A percentile compares a stretch with the other conserved stretches of the same genome.
These are phyloP conservation scores for Zaprionus tsacasi DNA, from an alignment of 1,140 invertebrate genomes.

Conservation along the genomic window DNA sequence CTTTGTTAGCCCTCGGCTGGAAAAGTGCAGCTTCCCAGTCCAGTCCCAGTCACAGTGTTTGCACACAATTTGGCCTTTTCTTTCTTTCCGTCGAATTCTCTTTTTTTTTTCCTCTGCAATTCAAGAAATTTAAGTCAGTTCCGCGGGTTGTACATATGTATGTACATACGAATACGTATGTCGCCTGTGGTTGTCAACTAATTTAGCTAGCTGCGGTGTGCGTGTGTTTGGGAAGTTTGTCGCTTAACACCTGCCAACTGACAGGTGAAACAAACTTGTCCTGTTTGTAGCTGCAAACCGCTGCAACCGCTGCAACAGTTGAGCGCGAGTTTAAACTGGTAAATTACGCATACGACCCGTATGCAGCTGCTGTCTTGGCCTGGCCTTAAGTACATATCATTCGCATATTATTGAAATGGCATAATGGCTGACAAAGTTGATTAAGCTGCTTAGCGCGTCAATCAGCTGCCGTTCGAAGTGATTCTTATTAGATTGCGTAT, in stretches of 20 bases:
- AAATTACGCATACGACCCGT: constrained; percentile 21
- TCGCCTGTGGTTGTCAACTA: neutral
- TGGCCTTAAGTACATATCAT: neutral
- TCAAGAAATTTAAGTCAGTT: constrained; percentile 55
- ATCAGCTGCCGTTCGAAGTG: constrained; percentile 25
- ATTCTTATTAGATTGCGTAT: constrained; percentile 17
- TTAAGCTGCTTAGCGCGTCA: constrained; percentile 4
- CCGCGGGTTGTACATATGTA: neutral
- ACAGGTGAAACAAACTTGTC: neutral
- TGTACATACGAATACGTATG: neutral
- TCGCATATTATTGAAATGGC: neutral
- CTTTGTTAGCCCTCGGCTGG: constrained; percentile 42
- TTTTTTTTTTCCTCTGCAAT: constrained; percentile 34
- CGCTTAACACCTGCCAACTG: neutral
- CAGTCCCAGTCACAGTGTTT: constrained; percentile 45
- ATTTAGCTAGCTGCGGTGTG: neutral
- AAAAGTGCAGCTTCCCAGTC: constrained; percentile 52
- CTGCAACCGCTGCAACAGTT: constrained; percentile 1
- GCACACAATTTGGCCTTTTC: constrained; percentile 70
- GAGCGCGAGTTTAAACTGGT: neutral
- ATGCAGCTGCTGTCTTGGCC: neutral
- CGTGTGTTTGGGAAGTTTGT: neutral
- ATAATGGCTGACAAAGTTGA: constrained; percentile 4
- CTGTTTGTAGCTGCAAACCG: neutral
- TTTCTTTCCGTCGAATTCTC: constrained; percentile 50